phyloP scores from a whole-genome alignment of 2,888 invertebrate genomes.

The Drosophila kuntzei region DNA sequence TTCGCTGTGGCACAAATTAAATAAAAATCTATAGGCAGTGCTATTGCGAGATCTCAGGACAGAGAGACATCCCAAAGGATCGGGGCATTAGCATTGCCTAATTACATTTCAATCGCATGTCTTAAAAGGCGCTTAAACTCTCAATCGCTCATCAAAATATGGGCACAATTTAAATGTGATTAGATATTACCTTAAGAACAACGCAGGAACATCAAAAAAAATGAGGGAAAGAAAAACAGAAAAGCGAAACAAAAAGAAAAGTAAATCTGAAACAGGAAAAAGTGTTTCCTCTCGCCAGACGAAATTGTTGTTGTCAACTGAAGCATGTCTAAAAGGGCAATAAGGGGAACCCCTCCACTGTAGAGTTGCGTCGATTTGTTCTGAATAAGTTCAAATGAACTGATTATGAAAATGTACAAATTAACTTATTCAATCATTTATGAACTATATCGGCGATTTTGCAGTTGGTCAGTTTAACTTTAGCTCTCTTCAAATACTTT shows the following conservation, averaged over 20 bases:
- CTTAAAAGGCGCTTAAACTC: slow-evolving; percentile 72
- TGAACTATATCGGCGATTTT: no score
- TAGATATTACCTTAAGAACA: slow-evolving; percentile 65
- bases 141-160: slow-evolving; percentile 60
- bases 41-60: slow-evolving; percentile 19
- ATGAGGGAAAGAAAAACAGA: not conserved
- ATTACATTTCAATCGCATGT: slow-evolving; percentile 80
- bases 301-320: slow-evolving; percentile 46
- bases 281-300: slow-evolving; percentile 6
- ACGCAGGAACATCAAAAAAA: slow-evolving; percentile 23
- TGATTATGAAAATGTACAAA: no score
- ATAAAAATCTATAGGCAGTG: slow-evolving; percentile 35
- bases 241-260: slow-evolving; percentile 17
- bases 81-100: slow-evolving; percentile 75
- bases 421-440: no score
- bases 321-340: slow-evolving; percentile 48
- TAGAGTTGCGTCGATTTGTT: no score
- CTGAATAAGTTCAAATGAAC: no score
- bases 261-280: slow-evolving; percentile 31
- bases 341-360: not conserved
- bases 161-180: slow-evolving; percentile 78
- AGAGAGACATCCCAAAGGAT: slow-evolving; percentile 23
- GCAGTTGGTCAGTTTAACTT: no score
- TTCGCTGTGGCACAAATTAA: slow-evolving; percentile 45
- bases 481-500: no score